Percentiles rank a stretch among this genome's conserved stretches.
phyloP scores from a whole-genome alignment of 2,113 vertebrate species.

The Syngnathus floridae region DNA sequence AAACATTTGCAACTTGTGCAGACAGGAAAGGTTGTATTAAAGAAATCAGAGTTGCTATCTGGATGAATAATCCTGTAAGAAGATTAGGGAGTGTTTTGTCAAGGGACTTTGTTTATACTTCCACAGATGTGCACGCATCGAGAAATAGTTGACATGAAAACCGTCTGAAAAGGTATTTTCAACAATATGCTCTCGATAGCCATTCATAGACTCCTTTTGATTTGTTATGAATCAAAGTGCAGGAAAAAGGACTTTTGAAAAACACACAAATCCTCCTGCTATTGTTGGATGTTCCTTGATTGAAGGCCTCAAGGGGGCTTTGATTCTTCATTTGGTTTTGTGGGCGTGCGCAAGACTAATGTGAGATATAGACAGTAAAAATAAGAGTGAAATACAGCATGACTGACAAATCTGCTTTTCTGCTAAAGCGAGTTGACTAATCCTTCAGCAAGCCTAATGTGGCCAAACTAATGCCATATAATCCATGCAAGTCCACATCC shows the following conservation, averaged over 20 bases:
- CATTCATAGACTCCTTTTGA: too few relatives aligned
- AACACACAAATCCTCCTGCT: neutral
- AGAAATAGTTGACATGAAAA: too few relatives aligned
- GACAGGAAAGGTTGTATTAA: slow-evolving; percentile 27
- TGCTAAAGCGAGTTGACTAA: slow-evolving; percentile 2
- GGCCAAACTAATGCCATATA: slow-evolving; percentile 5
- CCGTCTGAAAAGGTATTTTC: too few relatives aligned
- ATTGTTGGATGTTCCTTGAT: neutral
- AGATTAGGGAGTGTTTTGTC: slow-evolving; percentile 36
- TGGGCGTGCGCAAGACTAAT: neutral
- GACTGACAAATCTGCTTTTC: slow-evolving; percentile 7
- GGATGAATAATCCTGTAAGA: slow-evolving; percentile 36
- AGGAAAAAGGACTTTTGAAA: neutral
- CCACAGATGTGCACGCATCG: slow-evolving; percentile 21
- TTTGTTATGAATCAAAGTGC: too few relatives aligned
- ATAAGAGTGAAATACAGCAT: neutral
- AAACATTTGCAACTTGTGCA: slow-evolving; percentile 1
- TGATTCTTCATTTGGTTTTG: neutral
- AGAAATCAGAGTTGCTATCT: slow-evolving; percentile 23
- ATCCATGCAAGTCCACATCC: neutral
- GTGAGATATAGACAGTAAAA: neutral
- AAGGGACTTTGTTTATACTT: slow-evolving; percentile 24
- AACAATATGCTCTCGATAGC: too few relatives aligned
- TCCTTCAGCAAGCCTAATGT: slow-evolving; percentile 7
- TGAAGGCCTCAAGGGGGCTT: neutral